phyloP scores from a whole-genome alignment of 2,113 vertebrate genomes.

The Caracal caracal region DNA sequence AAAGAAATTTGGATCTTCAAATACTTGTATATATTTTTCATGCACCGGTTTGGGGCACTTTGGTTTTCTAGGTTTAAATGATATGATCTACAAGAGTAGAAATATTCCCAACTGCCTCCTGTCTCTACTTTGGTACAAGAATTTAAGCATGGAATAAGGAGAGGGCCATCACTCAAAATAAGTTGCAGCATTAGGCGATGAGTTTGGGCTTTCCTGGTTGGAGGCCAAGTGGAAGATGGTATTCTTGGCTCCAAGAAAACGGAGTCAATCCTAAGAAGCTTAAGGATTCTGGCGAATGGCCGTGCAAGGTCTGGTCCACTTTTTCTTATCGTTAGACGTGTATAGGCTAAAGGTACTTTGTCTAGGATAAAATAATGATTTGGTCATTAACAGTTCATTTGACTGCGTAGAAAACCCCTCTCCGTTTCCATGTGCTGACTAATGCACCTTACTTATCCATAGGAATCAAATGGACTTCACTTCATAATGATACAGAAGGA shows the following conservation, averaged over 20 bases:
- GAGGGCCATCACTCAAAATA: neutral
- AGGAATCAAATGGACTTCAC: neutral
- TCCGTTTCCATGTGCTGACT: neutral
- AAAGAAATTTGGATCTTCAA: neutral
- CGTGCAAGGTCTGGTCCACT: neutral
- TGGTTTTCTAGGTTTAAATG: conserved; percentile 10
- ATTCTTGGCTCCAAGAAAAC: neutral
- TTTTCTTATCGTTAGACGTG: neutral
- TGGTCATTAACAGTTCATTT: neutral
- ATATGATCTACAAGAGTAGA: neutral
- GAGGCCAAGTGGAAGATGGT: neutral
- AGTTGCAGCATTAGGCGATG: neutral
- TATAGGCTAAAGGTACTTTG: neutral
- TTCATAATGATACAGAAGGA: neutral
- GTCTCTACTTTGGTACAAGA: neutral
- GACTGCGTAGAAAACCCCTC: neutral
- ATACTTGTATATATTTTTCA: neutral
- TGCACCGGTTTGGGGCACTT: neutral
- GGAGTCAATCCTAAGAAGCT: neutral
- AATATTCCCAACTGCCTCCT: neutral
- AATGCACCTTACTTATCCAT: neutral
- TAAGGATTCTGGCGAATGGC: neutral
- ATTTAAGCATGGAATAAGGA: neutral
- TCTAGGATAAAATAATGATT: neutral
- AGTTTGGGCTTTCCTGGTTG: neutral